phyloP scores from a whole-genome alignment of 2,113 vertebrate species.

The Siniperca chuatsi region DNA sequence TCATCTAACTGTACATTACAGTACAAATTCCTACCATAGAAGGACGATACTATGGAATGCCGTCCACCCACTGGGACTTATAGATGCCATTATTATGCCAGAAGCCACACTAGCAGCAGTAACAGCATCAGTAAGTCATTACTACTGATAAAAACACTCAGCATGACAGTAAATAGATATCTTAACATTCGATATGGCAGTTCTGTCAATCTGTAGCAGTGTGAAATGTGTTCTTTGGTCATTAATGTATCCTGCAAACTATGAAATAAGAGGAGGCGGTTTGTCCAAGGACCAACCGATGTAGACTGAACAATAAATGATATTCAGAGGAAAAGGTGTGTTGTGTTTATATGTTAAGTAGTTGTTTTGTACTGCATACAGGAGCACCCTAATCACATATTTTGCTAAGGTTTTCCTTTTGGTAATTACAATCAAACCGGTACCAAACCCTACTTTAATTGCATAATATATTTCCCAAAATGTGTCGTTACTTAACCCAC shows the following conservation, averaged over 20 bases:
- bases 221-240: conserved; percentile 85
- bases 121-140: conserved; percentile 83
- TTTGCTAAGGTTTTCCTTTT: not conserved
- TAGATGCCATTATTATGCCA: conserved; percentile 83
- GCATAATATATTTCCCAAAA: not conserved
- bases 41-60: conserved; percentile 79
- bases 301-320: conserved; percentile 87
- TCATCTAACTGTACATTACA: conserved; percentile 77
- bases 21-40: conserved; percentile 73
- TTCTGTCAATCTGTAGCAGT: conserved; percentile 85
- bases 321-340: conserved; percentile 76
- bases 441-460: not conserved
- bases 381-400: not conserved
- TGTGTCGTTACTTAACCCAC: conserved; percentile 15
- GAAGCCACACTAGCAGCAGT: conserved; percentile 83
- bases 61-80: conserved; percentile 74
- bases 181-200: conserved; percentile 85
- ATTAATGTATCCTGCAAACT: conserved; percentile 85
- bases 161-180: conserved; percentile 88
- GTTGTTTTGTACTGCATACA: not conserved
- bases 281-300: conserved; percentile 80
- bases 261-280: conserved; percentile 75
- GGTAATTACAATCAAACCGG: not conserved
- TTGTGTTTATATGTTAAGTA: conserved; percentile 30
- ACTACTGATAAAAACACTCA: conserved; percentile 82